A percentile compares a stretch with the other conserved stretches of the same genome.
These are phyloP conservation scores for Florisuga fusca DNA, from an alignment of 2,797 vertebrate genomes.

Conservation along the genomic window DNA sequence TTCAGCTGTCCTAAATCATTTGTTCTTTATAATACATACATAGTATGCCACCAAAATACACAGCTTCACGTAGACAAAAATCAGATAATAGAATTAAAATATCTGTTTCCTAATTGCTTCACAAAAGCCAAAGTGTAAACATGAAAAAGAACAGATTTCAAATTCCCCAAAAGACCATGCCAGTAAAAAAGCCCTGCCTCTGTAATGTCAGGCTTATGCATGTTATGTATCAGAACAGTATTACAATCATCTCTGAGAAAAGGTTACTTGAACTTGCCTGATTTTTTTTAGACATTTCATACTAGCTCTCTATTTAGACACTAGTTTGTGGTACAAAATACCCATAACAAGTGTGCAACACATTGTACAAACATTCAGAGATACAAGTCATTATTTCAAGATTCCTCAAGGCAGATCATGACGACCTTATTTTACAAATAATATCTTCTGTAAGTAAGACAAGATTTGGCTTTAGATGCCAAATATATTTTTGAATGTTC, in stretches of 20 bases:
- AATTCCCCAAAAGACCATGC: neutral
- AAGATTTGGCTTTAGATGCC: neutral
- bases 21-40: neutral
- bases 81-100: neutral
- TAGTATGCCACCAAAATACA: conserved; percentile 5
- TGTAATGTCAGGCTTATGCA: neutral
- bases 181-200: neutral
- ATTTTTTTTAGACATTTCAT: neutral
- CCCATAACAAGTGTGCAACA: neutral
- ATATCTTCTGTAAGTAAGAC: neutral
- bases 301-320: neutral
- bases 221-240: neutral
- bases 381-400: neutral
- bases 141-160: neutral
- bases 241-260: neutral
- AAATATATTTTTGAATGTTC: neutral
- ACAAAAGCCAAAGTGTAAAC: conserved; percentile 14
- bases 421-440: neutral
- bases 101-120: neutral
- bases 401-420: neutral
- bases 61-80: neutral
- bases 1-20: neutral
- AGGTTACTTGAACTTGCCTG: neutral
- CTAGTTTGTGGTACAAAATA: neutral
- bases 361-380: neutral